Evolutionary conservation across 2,797 vertebrate genomes (phyloP), one percentile per base, ranked within the genome.

Genomic region (Jordanella pulchra): DNA sequence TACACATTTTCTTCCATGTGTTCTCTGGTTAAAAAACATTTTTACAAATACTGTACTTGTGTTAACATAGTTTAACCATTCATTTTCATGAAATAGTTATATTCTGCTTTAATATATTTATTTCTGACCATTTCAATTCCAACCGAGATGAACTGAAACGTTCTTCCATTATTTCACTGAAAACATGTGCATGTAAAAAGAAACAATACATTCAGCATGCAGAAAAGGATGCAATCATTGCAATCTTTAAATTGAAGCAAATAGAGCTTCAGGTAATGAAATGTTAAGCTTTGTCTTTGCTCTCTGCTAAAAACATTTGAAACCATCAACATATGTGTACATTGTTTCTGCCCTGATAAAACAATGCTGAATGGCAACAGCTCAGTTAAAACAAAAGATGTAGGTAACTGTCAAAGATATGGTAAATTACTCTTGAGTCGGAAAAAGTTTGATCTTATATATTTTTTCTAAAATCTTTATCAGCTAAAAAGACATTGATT

Each of bases 1-100:
- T 35, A 65, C 27, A 54, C 76, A 84, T 85, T 67, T 69, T 79
- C 85, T 82, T 58, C 66, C 67, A 53, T 74, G 69, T 69, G 70
- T 17, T 79, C 48, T 47, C 44, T 17, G 54, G 14, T 63, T 25
- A 63, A 42, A 63, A 63, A 39, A 23, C 60, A 44, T 64, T 64
- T 44, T 25, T n/a, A 42, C 60, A 64, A 44, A 44, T 64, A n/a
- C 39, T 42, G 35, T 63, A n/a, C 7, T 7, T 17, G 35, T 64
- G n/a, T 5, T 1, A 15, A n/a, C 12, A 5, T 6, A 39, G 3
- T 63, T 63, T 3, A 61, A 25, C 7, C 15, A 23, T 25, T 44
- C 7, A 44, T 25, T 63, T 6, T 44, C 25, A 39, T 39, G 14
- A 25, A 63, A 42, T n/a, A 2, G 13, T 44, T 63, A 17, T 63